phyloP scores from a whole-genome alignment of 2,797 vertebrate species.

The Coranthus polyacanthus region DNA sequence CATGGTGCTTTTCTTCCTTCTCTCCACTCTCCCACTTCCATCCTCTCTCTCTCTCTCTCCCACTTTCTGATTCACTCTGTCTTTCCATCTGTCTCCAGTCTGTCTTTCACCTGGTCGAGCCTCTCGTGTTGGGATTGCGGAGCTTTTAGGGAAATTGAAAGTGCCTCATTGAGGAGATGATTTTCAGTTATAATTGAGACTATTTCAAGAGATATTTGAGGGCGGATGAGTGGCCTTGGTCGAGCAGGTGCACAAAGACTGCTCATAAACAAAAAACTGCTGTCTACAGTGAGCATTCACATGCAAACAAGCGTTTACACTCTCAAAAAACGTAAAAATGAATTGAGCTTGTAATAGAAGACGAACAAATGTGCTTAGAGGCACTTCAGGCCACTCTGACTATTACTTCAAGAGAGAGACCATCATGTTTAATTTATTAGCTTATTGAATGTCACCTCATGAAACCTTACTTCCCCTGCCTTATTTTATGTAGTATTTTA shows the following conservation, averaged over 20 bases:
- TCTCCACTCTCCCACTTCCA: not conserved
- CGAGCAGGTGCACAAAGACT: conserved; percentile 9
- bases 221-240: conserved; percentile 9
- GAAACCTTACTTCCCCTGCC: not conserved
- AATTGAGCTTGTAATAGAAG: no score
- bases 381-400: no score
- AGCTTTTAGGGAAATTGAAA: conserved; percentile 41
- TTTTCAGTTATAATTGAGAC: conserved; percentile 34
- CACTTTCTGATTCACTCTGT: conserved; percentile 4
- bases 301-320: not conserved
- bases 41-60: not conserved
- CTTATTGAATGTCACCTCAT: no score
- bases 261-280: conserved; percentile 9
- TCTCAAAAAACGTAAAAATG: no score
- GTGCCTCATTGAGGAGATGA: conserved; percentile 21
- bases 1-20: not conserved
- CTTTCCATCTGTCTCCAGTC: conserved; percentile 22
- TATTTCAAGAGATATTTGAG: conserved; percentile 19
- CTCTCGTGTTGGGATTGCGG: conserved; percentile 22
- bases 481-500: not conserved
- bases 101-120: conserved; percentile 11
- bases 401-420: no score
- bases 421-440: no score
- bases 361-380: no score
- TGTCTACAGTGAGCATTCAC: not conserved